These are phyloP conservation scores for Merluccius polli DNA, from an alignment of 2,797 vertebrate genomes.

Conservation along the genomic window DNA sequence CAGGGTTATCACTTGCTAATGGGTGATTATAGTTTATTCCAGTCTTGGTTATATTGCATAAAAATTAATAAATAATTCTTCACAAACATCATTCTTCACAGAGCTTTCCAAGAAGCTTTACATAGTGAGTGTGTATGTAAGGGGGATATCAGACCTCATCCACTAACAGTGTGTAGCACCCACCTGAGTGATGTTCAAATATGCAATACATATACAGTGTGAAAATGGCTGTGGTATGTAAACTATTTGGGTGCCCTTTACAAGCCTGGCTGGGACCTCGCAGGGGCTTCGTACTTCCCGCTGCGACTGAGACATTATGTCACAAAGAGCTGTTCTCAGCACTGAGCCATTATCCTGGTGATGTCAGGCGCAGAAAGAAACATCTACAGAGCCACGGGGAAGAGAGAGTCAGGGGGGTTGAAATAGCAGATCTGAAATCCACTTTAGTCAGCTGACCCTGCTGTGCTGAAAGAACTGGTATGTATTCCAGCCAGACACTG, in stretches of 20 bases:
- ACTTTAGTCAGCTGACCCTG: conserved; percentile 61
- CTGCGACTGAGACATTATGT: neutral
- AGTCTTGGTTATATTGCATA: too few species aligned
- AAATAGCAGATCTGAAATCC: conserved; percentile 67
- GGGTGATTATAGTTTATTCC: too few species aligned
- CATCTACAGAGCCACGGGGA: too few species aligned
- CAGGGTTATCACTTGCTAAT: neutral
- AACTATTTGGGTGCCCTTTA: neutral
- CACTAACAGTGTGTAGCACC: neutral
- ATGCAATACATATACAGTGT: neutral
- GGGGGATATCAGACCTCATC: neutral
- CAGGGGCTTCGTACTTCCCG: neutral
- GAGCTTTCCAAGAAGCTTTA: too few species aligned
- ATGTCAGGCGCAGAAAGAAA: too few species aligned
- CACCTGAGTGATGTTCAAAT: neutral
- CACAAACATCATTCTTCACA: too few species aligned
- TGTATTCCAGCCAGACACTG: conserved; percentile 23
- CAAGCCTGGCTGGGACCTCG: neutral
- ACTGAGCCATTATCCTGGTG: neutral
- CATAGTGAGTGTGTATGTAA: neutral
- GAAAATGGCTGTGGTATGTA: neutral
- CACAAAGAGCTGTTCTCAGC: neutral
- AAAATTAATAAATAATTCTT: too few species aligned
- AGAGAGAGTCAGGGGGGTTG: conserved; percentile 17
- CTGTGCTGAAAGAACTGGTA: conserved; percentile 43